These are phyloP conservation scores for Clitarchus hookeri DNA, from an alignment of 2,888 invertebrate species.

Conservation along the genomic window DNA sequence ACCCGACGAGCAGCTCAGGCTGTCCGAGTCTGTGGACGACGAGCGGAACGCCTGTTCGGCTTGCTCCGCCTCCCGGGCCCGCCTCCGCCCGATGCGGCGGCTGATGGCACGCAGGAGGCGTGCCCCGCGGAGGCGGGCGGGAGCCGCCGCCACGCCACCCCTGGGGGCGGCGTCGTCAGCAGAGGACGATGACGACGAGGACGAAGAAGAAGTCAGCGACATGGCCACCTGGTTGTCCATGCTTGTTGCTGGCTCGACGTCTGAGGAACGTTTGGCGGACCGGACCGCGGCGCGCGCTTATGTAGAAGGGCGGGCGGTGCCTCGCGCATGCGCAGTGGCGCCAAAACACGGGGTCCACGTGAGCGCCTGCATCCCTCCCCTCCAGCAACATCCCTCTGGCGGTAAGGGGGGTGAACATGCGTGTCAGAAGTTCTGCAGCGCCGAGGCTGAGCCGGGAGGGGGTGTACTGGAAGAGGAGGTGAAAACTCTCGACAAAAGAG, in stretches of 20 bases:
- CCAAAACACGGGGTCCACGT: not conserved
- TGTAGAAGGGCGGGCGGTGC: not conserved
- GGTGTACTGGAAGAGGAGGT: not conserved
- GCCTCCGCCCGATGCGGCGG: constrained; percentile 64
- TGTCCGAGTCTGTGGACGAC: constrained; percentile 21
- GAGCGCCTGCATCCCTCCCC: not conserved
- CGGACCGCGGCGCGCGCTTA: constrained; percentile 46
- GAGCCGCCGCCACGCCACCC: constrained; percentile 55
- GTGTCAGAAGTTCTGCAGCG: no score
- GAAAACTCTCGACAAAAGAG: not conserved
- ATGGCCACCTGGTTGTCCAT: constrained; percentile 50
- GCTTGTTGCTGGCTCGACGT: not conserved
- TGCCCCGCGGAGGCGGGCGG: constrained; percentile 62
- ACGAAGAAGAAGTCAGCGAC: constrained; percentile 47
- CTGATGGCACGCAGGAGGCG: constrained; percentile 70
- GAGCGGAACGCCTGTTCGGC: not conserved
- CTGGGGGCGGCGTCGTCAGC: constrained; percentile 46
- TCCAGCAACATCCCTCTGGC: not conserved
- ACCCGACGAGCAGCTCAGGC: not conserved
- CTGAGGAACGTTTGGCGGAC: constrained; percentile 41
- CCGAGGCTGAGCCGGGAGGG: not conserved
- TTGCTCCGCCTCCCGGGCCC: not conserved
- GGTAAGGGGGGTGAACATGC: no score
- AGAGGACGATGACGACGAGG: constrained; percentile 48
- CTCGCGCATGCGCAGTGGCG: not conserved